Evolutionary conservation across 2,888 invertebrate species (phyloP).

Genomic region (Pyrrhosoma nymphula): DNA sequence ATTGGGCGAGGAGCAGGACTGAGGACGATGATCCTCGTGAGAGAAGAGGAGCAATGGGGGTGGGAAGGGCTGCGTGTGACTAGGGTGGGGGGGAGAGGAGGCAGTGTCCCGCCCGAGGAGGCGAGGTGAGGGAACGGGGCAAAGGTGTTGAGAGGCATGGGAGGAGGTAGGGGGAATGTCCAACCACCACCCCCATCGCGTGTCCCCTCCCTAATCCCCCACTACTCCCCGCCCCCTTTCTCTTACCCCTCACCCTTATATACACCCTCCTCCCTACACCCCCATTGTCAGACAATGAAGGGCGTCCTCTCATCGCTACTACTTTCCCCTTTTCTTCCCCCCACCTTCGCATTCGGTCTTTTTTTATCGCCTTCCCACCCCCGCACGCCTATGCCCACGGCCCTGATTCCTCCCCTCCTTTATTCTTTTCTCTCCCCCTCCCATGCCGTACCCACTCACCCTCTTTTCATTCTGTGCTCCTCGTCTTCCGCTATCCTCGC

Average conservation of each 20-base stretch:
- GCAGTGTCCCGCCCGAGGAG: constrained; percentile 1
- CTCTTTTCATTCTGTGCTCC: neutral
- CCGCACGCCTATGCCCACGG: neutral
- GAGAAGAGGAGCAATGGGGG: neutral
- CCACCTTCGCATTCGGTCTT: neutral
- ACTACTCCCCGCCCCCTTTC: neutral
- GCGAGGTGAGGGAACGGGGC: neutral
- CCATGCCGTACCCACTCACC: neutral
- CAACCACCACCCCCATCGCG: neutral
- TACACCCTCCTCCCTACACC: neutral
- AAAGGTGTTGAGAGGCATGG: neutral
- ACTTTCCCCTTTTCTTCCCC: neutral
- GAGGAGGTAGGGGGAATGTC: neutral
- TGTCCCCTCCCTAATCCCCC: neutral
- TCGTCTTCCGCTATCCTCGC: neutral
- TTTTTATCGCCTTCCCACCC: neutral
- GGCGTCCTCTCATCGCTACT: neutral
- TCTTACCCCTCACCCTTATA: neutral
- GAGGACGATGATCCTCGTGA: constrained; percentile 52
- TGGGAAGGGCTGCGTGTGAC: neutral
- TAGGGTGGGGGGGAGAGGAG: neutral
- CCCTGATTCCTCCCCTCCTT: neutral
- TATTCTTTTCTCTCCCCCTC: neutral
- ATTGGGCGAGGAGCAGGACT: constrained; percentile 45
- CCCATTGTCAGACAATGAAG: neutral